Conservation (phyloP, 1,140 invertebrate genomes). For the Phocides pigmalion region DNA sequence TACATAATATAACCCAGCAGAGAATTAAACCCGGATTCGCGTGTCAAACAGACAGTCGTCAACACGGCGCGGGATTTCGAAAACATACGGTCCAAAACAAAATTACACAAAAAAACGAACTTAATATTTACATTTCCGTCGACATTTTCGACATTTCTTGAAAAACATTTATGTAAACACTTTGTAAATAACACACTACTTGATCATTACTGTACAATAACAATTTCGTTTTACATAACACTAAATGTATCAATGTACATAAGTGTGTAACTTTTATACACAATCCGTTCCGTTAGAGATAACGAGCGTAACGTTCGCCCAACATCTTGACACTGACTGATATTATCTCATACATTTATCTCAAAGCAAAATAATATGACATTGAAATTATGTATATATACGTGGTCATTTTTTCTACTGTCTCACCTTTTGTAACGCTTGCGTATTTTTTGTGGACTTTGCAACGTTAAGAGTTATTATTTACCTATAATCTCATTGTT, state of each 20-base stretch:
- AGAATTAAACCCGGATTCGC: too few relatives aligned
- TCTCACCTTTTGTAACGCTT: neutral
- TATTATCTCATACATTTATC: slow-evolving; percentile 27
- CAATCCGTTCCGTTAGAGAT: neutral
- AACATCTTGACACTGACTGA: slow-evolving; percentile 36
- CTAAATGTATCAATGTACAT: slow-evolving; percentile 3
- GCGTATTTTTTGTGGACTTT: neutral
- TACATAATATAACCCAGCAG: too few relatives aligned
- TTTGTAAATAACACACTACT: neutral
- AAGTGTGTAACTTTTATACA: too few relatives aligned
- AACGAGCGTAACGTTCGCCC: slow-evolving; percentile 22
- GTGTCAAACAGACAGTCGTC: too few relatives aligned
- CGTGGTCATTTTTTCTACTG: neutral
- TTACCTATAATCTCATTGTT: too few relatives aligned
- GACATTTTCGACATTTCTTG: slow-evolving; percentile 67
- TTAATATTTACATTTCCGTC: slow-evolving; percentile 64
- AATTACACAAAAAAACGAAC: neutral
- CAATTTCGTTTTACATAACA: slow-evolving; percentile 7
- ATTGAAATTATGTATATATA: slow-evolving; percentile 13
- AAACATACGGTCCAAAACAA: neutral
- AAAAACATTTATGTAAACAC: slow-evolving; percentile 54
- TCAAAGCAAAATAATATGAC: slow-evolving; percentile 9
- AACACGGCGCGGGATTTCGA: too few relatives aligned
- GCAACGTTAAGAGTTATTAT: neutral
- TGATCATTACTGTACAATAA: neutral